Conservation (phyloP, 1,140 invertebrate species). For the Monochamus saltuarius region DNA sequence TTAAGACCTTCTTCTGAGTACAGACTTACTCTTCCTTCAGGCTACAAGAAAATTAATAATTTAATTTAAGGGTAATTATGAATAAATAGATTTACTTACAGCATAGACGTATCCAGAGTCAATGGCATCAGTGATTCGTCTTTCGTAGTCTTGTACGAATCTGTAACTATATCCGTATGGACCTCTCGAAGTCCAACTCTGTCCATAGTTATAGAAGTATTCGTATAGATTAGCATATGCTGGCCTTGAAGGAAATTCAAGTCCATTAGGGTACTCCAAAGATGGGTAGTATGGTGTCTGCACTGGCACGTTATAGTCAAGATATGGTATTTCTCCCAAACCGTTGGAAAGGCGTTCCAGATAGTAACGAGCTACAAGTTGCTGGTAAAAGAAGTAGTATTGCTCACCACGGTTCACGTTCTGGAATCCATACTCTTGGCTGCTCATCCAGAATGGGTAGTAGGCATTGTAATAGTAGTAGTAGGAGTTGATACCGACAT, state of each 20-base stretch:
- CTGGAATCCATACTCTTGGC: constrained; percentile 53
- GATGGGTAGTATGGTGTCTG: constrained; percentile 65
- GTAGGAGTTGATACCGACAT: constrained; percentile 68
- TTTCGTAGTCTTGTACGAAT: constrained; percentile 55
- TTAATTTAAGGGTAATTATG: constrained; percentile 15
- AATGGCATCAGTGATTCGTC: constrained; percentile 63
- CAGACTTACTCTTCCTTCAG: constrained; percentile 46
- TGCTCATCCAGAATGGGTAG: constrained; percentile 64
- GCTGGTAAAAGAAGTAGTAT: constrained; percentile 63
- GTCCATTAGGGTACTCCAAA: constrained; percentile 65
- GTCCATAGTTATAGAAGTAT: constrained; percentile 43
- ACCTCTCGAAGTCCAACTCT: constrained; percentile 22
- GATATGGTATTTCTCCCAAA: constrained; percentile 59
- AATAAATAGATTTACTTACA: constrained; percentile 48
- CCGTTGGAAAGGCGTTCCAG: constrained; percentile 67
- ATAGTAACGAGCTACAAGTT: constrained; percentile 65
- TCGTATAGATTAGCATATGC: constrained; percentile 50
- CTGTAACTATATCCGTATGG: constrained; percentile 37
- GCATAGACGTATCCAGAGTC: constrained; percentile 60
- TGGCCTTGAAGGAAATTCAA: constrained; percentile 63
- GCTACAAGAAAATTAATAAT: constrained; percentile 30
- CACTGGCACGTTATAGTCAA: constrained; percentile 58
- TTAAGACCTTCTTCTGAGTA: constrained; percentile 54
- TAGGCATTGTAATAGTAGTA: constrained; percentile 67
- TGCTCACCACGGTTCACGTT: constrained; percentile 63